Percentiles rank a stretch among this genome's conserved stretches.
Evolutionary conservation across 2,113 vertebrate genomes (phyloP).

Genomic region (Herpailurus yagouaroundi): DNA sequence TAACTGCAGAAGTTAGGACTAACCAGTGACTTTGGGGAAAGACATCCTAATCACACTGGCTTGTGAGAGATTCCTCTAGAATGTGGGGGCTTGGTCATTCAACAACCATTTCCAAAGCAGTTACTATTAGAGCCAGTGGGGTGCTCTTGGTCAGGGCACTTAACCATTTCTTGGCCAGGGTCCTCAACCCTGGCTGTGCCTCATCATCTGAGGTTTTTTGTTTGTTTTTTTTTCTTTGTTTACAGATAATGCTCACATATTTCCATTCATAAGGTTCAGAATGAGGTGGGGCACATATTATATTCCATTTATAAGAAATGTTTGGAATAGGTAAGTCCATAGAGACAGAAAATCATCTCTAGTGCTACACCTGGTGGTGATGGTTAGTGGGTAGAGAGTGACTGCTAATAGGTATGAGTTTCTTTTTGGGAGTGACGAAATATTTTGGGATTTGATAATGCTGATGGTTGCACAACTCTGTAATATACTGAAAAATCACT

Average conservation of each 20-base stretch:
- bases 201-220: not conserved
- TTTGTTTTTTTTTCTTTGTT: not conserved
- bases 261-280: not conserved
- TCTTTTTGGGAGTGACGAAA: not conserved
- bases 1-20: not conserved
- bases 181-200: not conserved
- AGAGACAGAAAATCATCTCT: not conserved
- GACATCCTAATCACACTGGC: not conserved
- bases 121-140: not conserved
- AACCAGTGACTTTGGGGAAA: not conserved
- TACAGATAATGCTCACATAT: not conserved
- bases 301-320: not conserved
- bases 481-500: not conserved
- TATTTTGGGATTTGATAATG: not conserved
- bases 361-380: not conserved
- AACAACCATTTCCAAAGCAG: not conserved
- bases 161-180: not conserved
- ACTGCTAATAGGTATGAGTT: not conserved
- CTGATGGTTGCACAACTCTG: not conserved
- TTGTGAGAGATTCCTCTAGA: not conserved
- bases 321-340: not conserved
- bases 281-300: not conserved
- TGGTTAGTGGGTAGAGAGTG: not conserved
- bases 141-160: fast-evolving
- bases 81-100: not conserved